phyloP scores from a whole-genome alignment of 2,888 invertebrate genomes.

The Ochlodes sylvanus region DNA sequence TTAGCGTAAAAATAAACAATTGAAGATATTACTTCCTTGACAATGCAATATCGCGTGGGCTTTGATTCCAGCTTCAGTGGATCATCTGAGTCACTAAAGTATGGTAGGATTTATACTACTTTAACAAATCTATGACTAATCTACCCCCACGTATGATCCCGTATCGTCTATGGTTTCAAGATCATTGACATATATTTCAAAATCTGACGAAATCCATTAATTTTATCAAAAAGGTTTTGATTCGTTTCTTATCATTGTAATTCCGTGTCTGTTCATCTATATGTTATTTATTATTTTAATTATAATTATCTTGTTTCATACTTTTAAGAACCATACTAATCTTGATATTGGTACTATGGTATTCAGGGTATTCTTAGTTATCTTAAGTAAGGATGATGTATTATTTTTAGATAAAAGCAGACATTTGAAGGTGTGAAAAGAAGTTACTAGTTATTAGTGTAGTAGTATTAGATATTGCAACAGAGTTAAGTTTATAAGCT shows the following conservation, averaged over 20 bases:
- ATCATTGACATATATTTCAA: constrained; percentile 10
- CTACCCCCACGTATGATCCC: constrained; percentile 51
- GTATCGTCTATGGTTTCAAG: neutral
- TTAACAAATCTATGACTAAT: constrained; percentile 60
- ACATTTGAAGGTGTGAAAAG: neutral
- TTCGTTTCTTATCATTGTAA: neutral
- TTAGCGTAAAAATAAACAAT: constrained; percentile 23
- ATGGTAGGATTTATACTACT: constrained; percentile 52
- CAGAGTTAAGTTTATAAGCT: constrained; percentile 14
- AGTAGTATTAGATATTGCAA: neutral
- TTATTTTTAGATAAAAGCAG: neutral
- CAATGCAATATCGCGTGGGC: constrained; percentile 52
- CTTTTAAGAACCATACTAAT: neutral
- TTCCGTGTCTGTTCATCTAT: neutral
- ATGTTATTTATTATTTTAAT: neutral
- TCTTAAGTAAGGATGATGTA: neutral
- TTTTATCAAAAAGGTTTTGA: constrained; percentile 1
- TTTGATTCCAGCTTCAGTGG: constrained; percentile 48
- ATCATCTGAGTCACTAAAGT: constrained; percentile 54
- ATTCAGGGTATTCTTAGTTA: no score
- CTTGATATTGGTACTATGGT: no score
- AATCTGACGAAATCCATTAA: constrained; percentile 9
- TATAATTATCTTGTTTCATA: neutral
- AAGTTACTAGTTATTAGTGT: neutral
- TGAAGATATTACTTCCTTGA: constrained; percentile 28